Percentiles rank a stretch among this genome's conserved stretches.
These are phyloP conservation scores for Phyllopteryx taeniolatus DNA, from an alignment of 2,113 vertebrate genomes.

Conservation along the genomic window DNA sequence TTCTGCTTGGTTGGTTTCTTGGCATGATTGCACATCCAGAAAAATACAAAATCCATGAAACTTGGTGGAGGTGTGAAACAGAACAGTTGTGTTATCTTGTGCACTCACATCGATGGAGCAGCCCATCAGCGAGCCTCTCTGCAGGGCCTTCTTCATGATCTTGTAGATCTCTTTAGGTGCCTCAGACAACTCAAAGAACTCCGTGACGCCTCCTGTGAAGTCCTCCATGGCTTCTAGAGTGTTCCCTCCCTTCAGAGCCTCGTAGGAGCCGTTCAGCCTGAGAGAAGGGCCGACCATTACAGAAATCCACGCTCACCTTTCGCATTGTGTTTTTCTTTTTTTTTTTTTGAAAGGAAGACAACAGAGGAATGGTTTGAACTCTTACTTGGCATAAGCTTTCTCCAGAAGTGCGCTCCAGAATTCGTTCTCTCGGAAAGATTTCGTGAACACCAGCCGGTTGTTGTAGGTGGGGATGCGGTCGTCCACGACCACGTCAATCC, in stretches of 20 bases:
- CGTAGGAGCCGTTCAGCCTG: slow-evolving; percentile 94
- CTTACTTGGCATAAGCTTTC: slow-evolving; percentile 98
- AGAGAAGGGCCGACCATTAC: slow-evolving; percentile 31
- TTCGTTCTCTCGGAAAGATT: slow-evolving; percentile 92
- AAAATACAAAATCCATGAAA: no score
- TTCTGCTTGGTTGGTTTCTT: no score
- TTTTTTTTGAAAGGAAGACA: not conserved
- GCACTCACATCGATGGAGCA: slow-evolving; percentile 93
- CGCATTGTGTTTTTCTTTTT: not conserved
- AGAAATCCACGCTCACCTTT: not conserved
- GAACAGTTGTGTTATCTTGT: not conserved
- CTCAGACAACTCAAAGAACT: slow-evolving; percentile 89
- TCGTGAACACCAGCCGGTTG: slow-evolving; percentile 92
- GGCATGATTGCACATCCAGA: no score
- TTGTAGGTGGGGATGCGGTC: slow-evolving; percentile 92
- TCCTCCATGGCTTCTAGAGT: slow-evolving; percentile 98
- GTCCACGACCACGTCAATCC: slow-evolving; percentile 93
- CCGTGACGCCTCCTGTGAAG: slow-evolving; percentile 95
- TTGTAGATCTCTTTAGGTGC: slow-evolving; percentile 86
- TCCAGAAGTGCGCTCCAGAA: slow-evolving; percentile 98
- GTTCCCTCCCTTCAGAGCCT: slow-evolving; percentile 94
- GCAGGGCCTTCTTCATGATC: slow-evolving; percentile 92
- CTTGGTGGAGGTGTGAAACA: no score
- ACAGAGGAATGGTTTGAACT: not conserved
- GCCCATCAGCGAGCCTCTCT: slow-evolving; percentile 95